A percentile compares a stretch with the other conserved stretches of the same genome.
phyloP scores from a whole-genome alignment of 2,113 vertebrate species.

The Geococcyx californianus region DNA sequence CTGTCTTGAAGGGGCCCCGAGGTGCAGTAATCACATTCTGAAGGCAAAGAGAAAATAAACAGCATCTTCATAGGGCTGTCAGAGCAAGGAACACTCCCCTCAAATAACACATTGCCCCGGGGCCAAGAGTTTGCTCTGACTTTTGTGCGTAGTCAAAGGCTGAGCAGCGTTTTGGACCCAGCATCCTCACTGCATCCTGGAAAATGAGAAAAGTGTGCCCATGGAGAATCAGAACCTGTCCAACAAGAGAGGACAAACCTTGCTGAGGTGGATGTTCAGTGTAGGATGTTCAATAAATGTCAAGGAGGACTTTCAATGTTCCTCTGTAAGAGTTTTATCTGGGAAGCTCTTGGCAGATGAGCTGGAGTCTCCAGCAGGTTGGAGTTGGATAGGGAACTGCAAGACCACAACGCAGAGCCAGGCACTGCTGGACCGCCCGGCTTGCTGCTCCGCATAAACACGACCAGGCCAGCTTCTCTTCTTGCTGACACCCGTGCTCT shows the following conservation, averaged over 20 bases:
- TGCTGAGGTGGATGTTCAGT: not conserved
- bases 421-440: not conserved
- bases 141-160: not conserved
- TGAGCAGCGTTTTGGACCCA: not conserved
- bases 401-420: not conserved
- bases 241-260: not conserved
- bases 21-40: not conserved
- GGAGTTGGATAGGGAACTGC: not conserved
- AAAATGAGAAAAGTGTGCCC: accelerated
- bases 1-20: not conserved
- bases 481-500: accelerated
- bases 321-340: not conserved
- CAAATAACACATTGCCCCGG: accelerated
- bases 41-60: not conserved
- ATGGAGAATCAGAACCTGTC: not conserved
- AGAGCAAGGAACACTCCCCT: not conserved
- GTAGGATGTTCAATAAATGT: too few species aligned
- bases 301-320: too few species aligned
- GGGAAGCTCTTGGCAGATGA: not conserved
- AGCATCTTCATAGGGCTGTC: not conserved
- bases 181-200: not conserved
- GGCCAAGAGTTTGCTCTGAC: not conserved
- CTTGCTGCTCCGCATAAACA: not conserved
- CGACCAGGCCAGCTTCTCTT: not conserved
- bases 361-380: not conserved